Percentiles rank a stretch among this genome's conserved stretches.
phyloP scores from a whole-genome alignment of 2,888 invertebrate genomes.

The Amiota communis region DNA sequence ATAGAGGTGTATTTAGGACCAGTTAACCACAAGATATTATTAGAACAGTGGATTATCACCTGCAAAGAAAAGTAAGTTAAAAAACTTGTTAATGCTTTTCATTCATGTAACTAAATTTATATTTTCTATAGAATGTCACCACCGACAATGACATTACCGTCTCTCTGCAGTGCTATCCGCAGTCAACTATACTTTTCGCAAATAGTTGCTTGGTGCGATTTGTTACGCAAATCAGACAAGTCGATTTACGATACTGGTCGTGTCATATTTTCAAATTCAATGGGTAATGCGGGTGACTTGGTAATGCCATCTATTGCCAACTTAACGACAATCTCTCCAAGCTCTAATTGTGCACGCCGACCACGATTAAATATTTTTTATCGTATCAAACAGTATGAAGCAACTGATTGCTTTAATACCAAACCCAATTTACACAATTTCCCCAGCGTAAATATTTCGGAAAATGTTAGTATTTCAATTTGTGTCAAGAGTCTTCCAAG shows the following conservation, averaged over 20 bases:
- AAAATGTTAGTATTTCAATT: constrained; percentile 73
- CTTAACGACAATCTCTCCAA: constrained; percentile 36
- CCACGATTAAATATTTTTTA: constrained; percentile 73
- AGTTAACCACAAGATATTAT: constrained; percentile 69
- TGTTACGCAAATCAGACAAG: constrained; percentile 70
- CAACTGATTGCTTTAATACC: constrained; percentile 68
- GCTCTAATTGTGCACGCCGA: constrained; percentile 44
- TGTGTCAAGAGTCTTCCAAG: constrained; percentile 83
- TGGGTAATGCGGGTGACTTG: constrained; percentile 73
- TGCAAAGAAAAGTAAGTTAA: constrained; percentile 69
- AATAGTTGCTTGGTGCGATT: constrained; percentile 89
- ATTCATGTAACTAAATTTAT: too few species aligned
- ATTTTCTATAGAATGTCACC: constrained; percentile 74
- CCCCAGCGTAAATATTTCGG: constrained; percentile 71
- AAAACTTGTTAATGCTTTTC: background rate
- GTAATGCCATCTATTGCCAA: constrained; percentile 44
- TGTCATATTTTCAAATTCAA: constrained; percentile 67
- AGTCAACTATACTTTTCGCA: constrained; percentile 98
- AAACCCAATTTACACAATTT: constrained; percentile 73
- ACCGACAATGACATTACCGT: constrained; percentile 79
- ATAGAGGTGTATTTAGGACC: constrained; percentile 73
- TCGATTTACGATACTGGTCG: constrained; percentile 73
- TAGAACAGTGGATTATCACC: constrained; percentile 73
- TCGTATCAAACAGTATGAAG: constrained; percentile 70
- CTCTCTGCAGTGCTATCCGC: constrained; percentile 92